phyloP scores from a whole-genome alignment of 2,797 vertebrate species.

The Eremophila alpestris region DNA sequence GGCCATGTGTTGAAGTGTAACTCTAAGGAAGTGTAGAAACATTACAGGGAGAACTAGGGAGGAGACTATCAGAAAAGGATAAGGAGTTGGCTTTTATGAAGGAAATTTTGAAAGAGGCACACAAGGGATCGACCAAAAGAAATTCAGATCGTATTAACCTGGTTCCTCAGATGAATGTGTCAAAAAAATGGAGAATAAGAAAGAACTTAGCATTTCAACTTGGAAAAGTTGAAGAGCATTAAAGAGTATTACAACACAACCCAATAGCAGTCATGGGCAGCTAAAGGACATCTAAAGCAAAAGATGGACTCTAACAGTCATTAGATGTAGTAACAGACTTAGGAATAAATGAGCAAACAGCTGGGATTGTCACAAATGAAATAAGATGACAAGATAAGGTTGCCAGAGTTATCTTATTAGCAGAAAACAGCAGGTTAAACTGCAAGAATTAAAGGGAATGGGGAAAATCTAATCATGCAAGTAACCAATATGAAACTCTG shows the following conservation, averaged over 20 bases:
- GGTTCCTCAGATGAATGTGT: background rate
- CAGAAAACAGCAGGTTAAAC: background rate
- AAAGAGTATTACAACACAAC: background rate
- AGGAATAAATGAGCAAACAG: background rate
- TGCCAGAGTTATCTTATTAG: background rate
- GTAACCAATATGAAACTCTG: background rate
- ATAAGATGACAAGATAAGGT: background rate
- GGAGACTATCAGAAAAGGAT: constrained; percentile 34
- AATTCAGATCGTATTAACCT: background rate
- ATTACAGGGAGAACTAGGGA: constrained; percentile 29
- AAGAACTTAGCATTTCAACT: background rate
- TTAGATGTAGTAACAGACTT: background rate
- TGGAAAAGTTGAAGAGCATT: background rate
- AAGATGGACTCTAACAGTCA: background rate
- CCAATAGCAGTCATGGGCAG: background rate
- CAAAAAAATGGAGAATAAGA: background rate
- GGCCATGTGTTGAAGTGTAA: background rate
- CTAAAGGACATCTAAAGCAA: background rate
- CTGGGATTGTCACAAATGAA: background rate
- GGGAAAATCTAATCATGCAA: background rate
- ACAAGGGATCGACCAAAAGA: background rate
- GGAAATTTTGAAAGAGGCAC: constrained; percentile 12
- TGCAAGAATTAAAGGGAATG: background rate
- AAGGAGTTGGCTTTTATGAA: constrained; percentile 45
- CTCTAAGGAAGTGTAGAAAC: constrained; percentile 19